Evolutionary conservation across 2,888 invertebrate genomes (phyloP), one percentile per base, ranked within the genome.

Genomic region (Prosopocoilus inquinatus): DNA sequence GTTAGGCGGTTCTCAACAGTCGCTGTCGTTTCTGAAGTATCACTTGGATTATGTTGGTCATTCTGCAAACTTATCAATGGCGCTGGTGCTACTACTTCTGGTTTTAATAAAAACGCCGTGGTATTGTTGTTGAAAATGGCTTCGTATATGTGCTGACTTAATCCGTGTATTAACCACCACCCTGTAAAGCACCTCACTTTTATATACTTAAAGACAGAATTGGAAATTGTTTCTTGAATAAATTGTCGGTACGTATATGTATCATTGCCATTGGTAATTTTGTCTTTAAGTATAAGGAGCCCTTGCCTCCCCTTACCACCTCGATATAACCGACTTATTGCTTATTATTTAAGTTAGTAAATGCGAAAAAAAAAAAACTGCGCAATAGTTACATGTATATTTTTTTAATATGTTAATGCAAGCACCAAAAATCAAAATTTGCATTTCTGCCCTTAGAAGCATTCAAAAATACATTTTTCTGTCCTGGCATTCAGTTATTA

Each of bases 221-320:
- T 52, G 53, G 44, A 50, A 51, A 49, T 12, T n/a, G n/a, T n/a
- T n/a, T 50, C 33, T 43, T 9, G 11, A 44, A 47, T 12, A 33
- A 28, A 35, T 32, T 51, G 38, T 32, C 4, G 9, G 9, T 16
- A 16, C 2, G 7, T 28, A 28, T 16, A 16, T 2, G 7, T 28
- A 28, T 28, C 20, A 28, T 28, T 28, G 45, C 50, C 52, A 50
- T 61, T 53, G 53, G 52, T 53, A 59, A 60, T 64, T 50, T 57
- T 47, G 61, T 59, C 61, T 63, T 66, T 64, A 62, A 63, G 62
- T 59, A 58, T 57, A 45, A 12, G 34, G 55, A 55, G 61, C 64
- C 61, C 69, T 69, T 68, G 67, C 70, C 71, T 66, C 69, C 66
- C 70, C 67, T 65, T 64, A 67, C 70, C 71, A 70, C 74, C 70